Percentiles rank a stretch among this genome's conserved stretches.
Conservation (phyloP, 2,888 invertebrate genomes). For the Xestia ashworthii region DNA sequence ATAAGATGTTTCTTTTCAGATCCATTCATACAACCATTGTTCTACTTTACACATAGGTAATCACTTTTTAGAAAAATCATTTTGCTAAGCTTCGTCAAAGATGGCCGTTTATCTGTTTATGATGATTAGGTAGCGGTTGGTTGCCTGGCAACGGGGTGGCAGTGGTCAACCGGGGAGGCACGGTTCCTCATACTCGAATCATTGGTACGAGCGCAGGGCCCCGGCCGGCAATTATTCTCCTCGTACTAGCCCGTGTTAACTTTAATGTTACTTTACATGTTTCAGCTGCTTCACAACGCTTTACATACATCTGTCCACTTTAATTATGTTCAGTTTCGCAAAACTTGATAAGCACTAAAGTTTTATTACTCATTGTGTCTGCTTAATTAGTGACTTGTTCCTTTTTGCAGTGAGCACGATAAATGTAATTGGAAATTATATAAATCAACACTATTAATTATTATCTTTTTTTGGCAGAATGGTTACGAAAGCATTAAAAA, state of each 20-base stretch:
- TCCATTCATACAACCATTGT: neutral
- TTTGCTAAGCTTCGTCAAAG: slow-evolving; percentile 78
- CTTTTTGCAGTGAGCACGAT: slow-evolving; percentile 7
- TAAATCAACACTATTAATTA: neutral
- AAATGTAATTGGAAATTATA: neutral
- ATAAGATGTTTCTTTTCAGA: neutral
- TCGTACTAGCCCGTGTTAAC: slow-evolving; percentile 83
- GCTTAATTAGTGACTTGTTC: slow-evolving; percentile 45
- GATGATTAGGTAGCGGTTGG: slow-evolving; percentile 88
- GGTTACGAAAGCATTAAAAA: neutral
- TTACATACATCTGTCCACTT: slow-evolving; percentile 64
- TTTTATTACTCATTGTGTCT: slow-evolving; percentile 55
- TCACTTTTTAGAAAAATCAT: slow-evolving; percentile 35
- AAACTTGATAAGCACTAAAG: slow-evolving; percentile 60
- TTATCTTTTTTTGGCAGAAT: neutral
- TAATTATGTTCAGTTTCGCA: slow-evolving; percentile 65
- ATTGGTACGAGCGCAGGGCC: slow-evolving; percentile 76
- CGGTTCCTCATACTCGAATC: slow-evolving; percentile 87
- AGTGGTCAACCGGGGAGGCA: slow-evolving; percentile 83
- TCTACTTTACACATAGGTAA: neutral
- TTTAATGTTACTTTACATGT: slow-evolving; percentile 83
- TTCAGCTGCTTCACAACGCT: slow-evolving; percentile 66
- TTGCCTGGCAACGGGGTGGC: slow-evolving; percentile 88
- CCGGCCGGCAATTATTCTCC: slow-evolving; percentile 87
- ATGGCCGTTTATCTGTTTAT: slow-evolving; percentile 87